Evolutionary conservation across 2,113 vertebrate genomes (phyloP), one percentile per base, ranked within the genome.

Genomic region (Corythoichthys intestinalis): DNA sequence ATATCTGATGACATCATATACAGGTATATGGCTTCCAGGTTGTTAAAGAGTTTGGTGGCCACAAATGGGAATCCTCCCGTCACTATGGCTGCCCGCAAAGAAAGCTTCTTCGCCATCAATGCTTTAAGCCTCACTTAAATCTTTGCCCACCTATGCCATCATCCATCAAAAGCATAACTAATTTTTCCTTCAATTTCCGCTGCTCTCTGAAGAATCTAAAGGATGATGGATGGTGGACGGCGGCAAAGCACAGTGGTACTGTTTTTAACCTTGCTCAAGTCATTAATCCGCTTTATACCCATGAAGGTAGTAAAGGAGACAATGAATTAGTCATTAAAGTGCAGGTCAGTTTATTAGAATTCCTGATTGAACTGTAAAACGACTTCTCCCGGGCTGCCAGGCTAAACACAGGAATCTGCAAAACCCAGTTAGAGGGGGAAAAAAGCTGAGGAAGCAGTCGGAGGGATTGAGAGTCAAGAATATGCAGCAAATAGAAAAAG

Each of bases 201-300:
- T 39, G 69, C 83, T 86, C 90, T 89, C 86, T 82, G 65, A 85
- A 90, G 88, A 90, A 90, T 86, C 87, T 84, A 88, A 89, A 89
- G 87, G 84, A 87, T 91, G 90, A 92, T 93, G 90, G 91, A 92
- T 92, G 89, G 86, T 69, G 73, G 85, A 83, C 79, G 79, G 86
- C 88, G 89, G 82, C 82, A 91, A 92, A 89, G 86, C 89, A 85
- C 86, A 80, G 87, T 76, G 85, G 83, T 87, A 90, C 90, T 90
- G 90, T 93, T 91, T 91, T 91, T 92, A 92, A 92, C 90, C 92
- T 91, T 90, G 88, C 86, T 91, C 80, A 88, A 91, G 89, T 90
- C 92, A 90, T 92, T 91, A 92, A 91, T 92, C 87, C 83, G 75
- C 85, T 92, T 91, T 91, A 92, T 91, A 87, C 88, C 89, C 88